A percentile compares a stretch with the other conserved stretches of the same genome.
These are phyloP conservation scores for Drosophila sordidula DNA, from an alignment of 2,888 invertebrate species.

Conservation along the genomic window DNA sequence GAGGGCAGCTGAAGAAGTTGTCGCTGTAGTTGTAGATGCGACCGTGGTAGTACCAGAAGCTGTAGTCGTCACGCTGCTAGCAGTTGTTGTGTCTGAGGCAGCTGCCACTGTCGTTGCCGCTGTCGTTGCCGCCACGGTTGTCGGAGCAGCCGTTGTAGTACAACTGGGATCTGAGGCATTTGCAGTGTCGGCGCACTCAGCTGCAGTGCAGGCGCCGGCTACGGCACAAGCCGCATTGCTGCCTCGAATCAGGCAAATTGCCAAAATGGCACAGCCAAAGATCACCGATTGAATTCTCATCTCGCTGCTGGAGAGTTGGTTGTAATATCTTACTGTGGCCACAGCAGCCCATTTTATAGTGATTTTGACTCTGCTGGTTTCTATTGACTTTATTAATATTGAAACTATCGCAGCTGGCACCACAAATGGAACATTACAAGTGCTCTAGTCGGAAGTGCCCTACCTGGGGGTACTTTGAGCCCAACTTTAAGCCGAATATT, in stretches of 20 bases:
- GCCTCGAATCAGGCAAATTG: slow-evolving; percentile 11
- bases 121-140: background rate
- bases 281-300: slow-evolving; percentile 26
- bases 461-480: too few relatives aligned
- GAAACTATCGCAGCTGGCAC: too few relatives aligned
- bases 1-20: background rate
- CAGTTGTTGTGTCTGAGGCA: background rate
- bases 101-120: background rate
- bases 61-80: background rate
- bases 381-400: background rate
- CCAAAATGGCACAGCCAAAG: slow-evolving; percentile 17
- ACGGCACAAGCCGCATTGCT: slow-evolving; percentile 7
- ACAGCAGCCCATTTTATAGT: slow-evolving; percentile 2
- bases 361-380: background rate
- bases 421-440: background rate
- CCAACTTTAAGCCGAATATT: too few relatives aligned
- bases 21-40: background rate
- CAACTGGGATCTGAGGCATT: slow-evolving; percentile 7
- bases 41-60: background rate
- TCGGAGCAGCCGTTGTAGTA: background rate
- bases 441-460: too few relatives aligned
- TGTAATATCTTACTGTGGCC: slow-evolving; percentile 3
- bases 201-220: background rate
- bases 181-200: background rate
- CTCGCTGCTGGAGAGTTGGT: background rate